Base-by-base conservation (phyloP, 2,888 invertebrate genomes). In the Actias luna region DNA sequence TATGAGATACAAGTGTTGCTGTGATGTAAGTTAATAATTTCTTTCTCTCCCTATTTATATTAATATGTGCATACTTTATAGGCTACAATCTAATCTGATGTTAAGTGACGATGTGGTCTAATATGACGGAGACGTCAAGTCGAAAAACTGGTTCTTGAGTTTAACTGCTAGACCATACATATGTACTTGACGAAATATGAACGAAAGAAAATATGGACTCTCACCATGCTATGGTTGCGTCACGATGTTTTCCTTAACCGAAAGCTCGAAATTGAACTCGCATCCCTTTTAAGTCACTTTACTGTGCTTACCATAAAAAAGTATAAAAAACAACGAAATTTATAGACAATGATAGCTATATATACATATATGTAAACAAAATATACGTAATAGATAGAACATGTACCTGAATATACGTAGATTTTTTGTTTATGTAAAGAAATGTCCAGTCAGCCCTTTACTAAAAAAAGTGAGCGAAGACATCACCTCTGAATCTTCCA, bases 1-100 rank as follows among this genome's bases (percentile, higher is more conserved):
- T 61, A 78, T 92, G 14, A 82, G 70, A 57, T 92, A 83, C 67
- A 88, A 86, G 67, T 90, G 89, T 65, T 83, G 86, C 52, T 88
- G 90, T 69, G 67, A 78, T n/a, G 90, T 89, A 67, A 79, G 29
- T 27, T 5, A 31, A 16, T 36, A 7, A 12, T 36, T 10, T 50
- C 18, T 46, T 18, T 35, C n/a, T 5, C 16, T 36, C 36, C 36
- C 36, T 16, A 36, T 36, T 36, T 36, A 16, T 36, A 16, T 16
- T 4, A 12, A 36, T 36, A 36, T 36, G 2, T 35, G 8, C 2
- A 10, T 35, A 35, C 2, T 36, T 14, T 36, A 16, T 36, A 16
- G 12, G 16, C 35, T 1, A 35, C 35, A 35, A 5, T 5, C 36
- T 16, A 0, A 36, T 36, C 36, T 36, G 12, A 14, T 36, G 2